phyloP scores from a whole-genome alignment of 2,797 vertebrate genomes.

The Eleutherodactylus coqui region DNA sequence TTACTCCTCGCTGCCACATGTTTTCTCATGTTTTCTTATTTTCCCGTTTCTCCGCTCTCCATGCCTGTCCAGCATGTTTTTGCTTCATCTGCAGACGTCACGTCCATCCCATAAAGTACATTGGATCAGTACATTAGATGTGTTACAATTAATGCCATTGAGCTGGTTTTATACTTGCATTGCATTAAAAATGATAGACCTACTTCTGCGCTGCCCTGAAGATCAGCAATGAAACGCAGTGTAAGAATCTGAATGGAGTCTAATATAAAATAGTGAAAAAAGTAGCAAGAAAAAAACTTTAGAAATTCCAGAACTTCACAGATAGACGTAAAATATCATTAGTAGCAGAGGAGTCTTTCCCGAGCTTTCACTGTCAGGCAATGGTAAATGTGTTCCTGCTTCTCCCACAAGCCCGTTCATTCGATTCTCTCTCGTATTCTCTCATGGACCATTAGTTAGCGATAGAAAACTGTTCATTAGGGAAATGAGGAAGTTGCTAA shows the following conservation, averaged over 20 bases:
- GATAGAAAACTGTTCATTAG: constrained; percentile 52
- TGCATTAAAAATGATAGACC: no score
- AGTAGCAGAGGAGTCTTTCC: background rate
- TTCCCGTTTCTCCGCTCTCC: no score
- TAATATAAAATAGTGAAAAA: background rate
- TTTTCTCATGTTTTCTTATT: no score
- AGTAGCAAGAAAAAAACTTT: background rate
- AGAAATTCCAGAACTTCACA: background rate
- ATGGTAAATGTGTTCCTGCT: constrained; percentile 30
- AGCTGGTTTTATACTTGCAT: no score
- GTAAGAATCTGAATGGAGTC: background rate
- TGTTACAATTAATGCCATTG: no score
- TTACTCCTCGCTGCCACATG: no score
- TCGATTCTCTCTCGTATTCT: constrained; percentile 40
- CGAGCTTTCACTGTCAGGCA: background rate
- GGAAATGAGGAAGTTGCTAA: constrained; percentile 55
- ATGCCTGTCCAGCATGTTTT: no score
- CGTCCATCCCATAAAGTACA: no score
- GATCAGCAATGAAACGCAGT: background rate
- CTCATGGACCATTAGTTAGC: constrained; percentile 56
- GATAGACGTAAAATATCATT: constrained; percentile 8
- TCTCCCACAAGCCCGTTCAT: constrained; percentile 52
- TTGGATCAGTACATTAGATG: no score
- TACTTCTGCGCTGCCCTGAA: no score
- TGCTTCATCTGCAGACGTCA: no score